These are phyloP conservation scores for Tortricodes alternella DNA, from an alignment of 2,888 invertebrate genomes.

Conservation along the genomic window DNA sequence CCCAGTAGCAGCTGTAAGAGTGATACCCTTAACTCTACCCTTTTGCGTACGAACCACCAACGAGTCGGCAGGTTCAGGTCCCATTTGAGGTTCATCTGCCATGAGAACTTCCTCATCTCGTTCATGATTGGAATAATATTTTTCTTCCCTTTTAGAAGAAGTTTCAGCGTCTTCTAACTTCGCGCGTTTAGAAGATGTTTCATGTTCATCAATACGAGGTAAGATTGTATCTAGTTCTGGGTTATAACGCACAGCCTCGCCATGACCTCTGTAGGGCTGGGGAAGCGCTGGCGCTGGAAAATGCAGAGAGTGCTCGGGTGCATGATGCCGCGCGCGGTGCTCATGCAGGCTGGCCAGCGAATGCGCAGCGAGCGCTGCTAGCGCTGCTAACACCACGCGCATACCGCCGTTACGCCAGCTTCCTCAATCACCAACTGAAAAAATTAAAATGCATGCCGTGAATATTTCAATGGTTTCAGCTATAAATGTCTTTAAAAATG, in stretches of 20 bases:
- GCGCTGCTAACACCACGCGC: slow-evolving; percentile 77
- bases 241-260: slow-evolving; percentile 81
- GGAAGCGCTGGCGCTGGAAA: slow-evolving; percentile 66
- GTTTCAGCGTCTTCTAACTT: slow-evolving; percentile 64
- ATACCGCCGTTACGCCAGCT: slow-evolving; percentile 72
- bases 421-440: slow-evolving; percentile 74
- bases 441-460: neutral
- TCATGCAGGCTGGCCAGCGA: slow-evolving; percentile 75
- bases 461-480: neutral
- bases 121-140: slow-evolving; percentile 71
- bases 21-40: slow-evolving; percentile 89
- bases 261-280: slow-evolving; percentile 80
- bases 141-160: slow-evolving; percentile 69
- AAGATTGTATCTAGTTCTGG: slow-evolving; percentile 80
- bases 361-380: slow-evolving; percentile 76
- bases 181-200: slow-evolving; percentile 70
- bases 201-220: slow-evolving; percentile 69
- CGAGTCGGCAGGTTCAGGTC: slow-evolving; percentile 84
- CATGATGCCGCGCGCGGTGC: slow-evolving; percentile 78
- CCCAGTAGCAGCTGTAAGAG: slow-evolving; percentile 88
- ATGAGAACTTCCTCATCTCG: slow-evolving; percentile 61
- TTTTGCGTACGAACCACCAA: slow-evolving; percentile 90
- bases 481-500: too few species aligned
- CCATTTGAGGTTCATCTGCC: slow-evolving; percentile 73
- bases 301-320: slow-evolving; percentile 68